Base-by-base conservation (phyloP, 1,140 invertebrate genomes). In the Drosophila cardini region DNA sequence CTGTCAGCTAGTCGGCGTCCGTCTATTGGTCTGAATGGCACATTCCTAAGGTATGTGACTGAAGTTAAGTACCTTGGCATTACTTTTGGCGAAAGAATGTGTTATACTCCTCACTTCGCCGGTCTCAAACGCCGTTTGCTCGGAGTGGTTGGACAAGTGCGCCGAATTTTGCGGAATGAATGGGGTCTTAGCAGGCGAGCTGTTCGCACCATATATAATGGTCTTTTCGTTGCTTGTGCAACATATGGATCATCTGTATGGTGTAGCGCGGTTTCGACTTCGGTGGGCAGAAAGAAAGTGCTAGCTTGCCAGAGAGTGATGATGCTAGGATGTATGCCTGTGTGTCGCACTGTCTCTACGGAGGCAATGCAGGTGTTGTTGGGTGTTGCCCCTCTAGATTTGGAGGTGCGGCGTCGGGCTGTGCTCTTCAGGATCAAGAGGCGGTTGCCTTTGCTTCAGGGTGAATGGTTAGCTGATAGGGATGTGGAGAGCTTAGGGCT, bases 221-320 rank as follows among this genome's bases (percentile, higher is more conserved):
- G 58, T 45, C 38, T 71, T 18, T 46, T 63, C 34, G 57, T 63
- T 53, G 68, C 68, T 13, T 62, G 68, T 55, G 68, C 68, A 62
- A 34, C 57, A 8, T 70, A 70, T 48, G 57, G 57, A 2, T 38
- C 57, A 13, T 13, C 46, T 13, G 57, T 61, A 18, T 70, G 67
- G 57, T 52, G 18, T 15, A 30, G 18, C 1, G 13, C 32, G 2
- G 57, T 43, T 15, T 5, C 9, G 11, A 52, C 10, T 52, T 21
- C 26, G 13, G 21, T 7, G n/a, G 26, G 48, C 48, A 52, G 48
- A 52, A 38, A 34, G 32, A 57, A 57, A 6, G 43, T 64, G 10
- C 36, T 50, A 9, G 32, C 60, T 3, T 64, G 62, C 36, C 45
- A 46, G 46, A 36, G 62, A 18, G 36, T 64, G 9, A 64, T 65